These are phyloP conservation scores for Drosophila paulistorum DNA, from an alignment of 1,140 invertebrate genomes.

Conservation along the genomic window DNA sequence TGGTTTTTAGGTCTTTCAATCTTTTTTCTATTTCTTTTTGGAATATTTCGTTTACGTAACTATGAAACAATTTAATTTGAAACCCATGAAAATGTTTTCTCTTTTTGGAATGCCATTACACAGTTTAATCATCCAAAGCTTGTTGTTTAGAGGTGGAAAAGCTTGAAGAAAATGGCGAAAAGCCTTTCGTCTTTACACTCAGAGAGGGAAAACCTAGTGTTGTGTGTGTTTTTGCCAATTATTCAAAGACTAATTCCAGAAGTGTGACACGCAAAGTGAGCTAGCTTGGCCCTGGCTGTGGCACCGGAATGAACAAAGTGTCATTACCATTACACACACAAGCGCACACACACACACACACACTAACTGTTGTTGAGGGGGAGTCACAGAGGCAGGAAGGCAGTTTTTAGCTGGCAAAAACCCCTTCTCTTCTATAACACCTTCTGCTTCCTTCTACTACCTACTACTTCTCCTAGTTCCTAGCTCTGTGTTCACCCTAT, in stretches of 20 bases:
- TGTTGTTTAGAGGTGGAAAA: background rate
- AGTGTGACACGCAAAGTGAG: constrained; percentile 61
- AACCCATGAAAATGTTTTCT: background rate
- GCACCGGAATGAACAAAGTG: constrained; percentile 66
- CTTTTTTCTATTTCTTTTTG: no score
- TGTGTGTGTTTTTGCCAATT: constrained; percentile 68
- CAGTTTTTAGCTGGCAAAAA: constrained; percentile 55
- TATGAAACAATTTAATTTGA: no score
- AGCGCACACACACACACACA: constrained; percentile 34
- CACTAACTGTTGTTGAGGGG: no score
- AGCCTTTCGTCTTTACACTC: constrained; percentile 14
- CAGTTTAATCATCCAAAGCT: background rate
- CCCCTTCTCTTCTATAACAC: background rate
- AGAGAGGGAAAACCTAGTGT: constrained; percentile 17
- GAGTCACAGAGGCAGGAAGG: constrained; percentile 33
- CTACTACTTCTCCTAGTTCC: background rate
- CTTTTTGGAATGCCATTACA: background rate
- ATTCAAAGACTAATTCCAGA: constrained; percentile 75
- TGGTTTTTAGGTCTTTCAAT: no score
- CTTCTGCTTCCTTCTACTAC: background rate
- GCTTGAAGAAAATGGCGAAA: constrained; percentile 13
- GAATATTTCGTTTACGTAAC: no score
- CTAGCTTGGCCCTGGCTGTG: constrained; percentile 55
- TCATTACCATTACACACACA: constrained; percentile 69
- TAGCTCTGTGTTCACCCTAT: background rate